Conservation (phyloP, 2,888 invertebrate genomes). For the Stramonita haemastoma region DNA sequence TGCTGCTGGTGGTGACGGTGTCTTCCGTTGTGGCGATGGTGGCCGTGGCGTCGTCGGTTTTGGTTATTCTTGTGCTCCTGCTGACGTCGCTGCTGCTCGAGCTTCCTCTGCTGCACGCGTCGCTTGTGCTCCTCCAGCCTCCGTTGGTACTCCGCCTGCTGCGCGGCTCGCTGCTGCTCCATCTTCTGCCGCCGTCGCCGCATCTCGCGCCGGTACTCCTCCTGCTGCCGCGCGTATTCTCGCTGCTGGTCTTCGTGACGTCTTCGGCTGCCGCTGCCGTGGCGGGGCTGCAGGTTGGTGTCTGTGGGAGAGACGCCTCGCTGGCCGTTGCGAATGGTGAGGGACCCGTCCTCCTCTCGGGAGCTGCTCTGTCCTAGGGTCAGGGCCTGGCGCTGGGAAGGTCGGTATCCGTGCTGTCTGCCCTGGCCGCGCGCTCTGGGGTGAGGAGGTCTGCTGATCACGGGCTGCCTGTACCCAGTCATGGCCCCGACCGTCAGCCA, state of each 20-base stretch:
- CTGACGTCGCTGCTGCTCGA: neutral
- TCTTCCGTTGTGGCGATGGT: neutral
- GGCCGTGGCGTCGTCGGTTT: neutral
- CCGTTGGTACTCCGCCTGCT: conserved; percentile 38
- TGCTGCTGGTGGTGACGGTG: neutral
- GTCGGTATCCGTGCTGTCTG: neutral
- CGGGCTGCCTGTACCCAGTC: neutral
- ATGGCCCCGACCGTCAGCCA: neutral
- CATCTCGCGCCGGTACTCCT: conserved; percentile 38
- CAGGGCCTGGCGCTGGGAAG: conserved; percentile 18
- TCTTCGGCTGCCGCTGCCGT: neutral
- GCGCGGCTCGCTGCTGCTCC: conserved; percentile 31
- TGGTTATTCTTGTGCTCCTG: neutral
- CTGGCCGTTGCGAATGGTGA: neutral
- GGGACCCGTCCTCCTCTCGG: neutral
- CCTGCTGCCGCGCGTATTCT: conserved; percentile 27
- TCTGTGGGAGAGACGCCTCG: neutral
- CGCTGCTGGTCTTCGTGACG: conserved; percentile 4
- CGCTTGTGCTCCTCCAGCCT: conserved; percentile 41
- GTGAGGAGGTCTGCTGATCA: neutral
- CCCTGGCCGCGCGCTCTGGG: neutral
- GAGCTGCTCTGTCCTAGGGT: conserved; percentile 15
- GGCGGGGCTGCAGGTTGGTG: neutral
- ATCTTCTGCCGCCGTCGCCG: conserved; percentile 28
- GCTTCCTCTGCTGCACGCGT: neutral